Percentiles rank a stretch among this genome's conserved stretches.
Evolutionary conservation across 2,113 vertebrate genomes (phyloP).

Genomic region (zebrafish (Danio rerio)): DNA sequence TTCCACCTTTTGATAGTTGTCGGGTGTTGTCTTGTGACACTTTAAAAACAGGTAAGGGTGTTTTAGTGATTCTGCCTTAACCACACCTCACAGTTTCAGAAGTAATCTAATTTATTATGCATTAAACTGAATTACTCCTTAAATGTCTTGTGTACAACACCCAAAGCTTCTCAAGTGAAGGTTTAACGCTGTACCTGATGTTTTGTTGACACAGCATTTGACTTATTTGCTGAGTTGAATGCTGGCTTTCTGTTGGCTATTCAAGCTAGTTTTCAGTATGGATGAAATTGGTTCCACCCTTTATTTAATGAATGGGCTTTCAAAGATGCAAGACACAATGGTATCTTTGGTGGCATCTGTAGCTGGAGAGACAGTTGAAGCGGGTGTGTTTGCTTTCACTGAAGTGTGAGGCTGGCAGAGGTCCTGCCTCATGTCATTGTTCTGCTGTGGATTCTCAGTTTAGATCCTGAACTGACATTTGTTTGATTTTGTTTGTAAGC

Average conservation of each 20-base stretch:
- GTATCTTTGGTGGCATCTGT: neutral
- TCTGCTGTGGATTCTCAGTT: neutral
- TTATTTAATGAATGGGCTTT: neutral
- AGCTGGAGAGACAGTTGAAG: neutral
- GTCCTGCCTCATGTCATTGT: neutral
- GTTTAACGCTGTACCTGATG: neutral
- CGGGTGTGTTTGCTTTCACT: conserved; percentile 4
- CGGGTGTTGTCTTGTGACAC: conserved; percentile 25
- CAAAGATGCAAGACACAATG: neutral
- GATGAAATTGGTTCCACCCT: neutral
- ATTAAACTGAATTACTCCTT: neutral
- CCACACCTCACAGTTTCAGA: conserved; percentile 5
- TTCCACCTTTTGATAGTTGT: conserved; percentile 14
- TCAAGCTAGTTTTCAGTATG: neutral
- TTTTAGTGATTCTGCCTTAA: neutral
- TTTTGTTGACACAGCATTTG: neutral
- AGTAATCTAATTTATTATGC: neutral
- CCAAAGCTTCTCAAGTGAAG: neutral
- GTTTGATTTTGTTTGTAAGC: neutral
- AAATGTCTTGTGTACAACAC: neutral
- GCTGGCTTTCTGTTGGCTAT: neutral
- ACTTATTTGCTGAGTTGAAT: neutral
- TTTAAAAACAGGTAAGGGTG: neutral
- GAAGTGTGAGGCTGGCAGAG: neutral
- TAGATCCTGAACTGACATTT: neutral